Percentiles rank a stretch among this genome's conserved stretches.
These are phyloP conservation scores for Hyperoodon ampullatus DNA, from an alignment of 2,113 vertebrate species.

Conservation along the genomic window DNA sequence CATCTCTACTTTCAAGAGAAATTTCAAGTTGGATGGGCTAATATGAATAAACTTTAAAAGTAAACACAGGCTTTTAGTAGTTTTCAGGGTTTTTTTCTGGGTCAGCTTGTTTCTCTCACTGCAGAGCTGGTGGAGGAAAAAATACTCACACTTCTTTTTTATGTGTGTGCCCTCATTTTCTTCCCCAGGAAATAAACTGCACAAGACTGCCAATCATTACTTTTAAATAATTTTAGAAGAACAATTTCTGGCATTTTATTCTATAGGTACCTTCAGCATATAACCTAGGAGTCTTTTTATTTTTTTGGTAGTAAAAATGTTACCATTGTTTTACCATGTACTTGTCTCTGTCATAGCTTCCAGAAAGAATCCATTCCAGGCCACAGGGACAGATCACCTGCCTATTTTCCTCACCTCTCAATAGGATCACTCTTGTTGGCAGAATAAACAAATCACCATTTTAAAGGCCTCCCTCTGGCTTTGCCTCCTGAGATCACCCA, in stretches of 20 bases:
- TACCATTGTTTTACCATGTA: not conserved
- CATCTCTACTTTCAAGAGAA: conserved; percentile 24
- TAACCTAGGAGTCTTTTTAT: not conserved
- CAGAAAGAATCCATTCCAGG: not conserved
- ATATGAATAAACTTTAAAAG: conserved; percentile 62
- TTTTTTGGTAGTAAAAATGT: not conserved
- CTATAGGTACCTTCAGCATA: not conserved
- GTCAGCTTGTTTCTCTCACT: not conserved
- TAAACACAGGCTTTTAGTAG: conserved; percentile 35
- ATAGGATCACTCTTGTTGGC: too few relatives aligned
- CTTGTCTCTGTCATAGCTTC: not conserved
- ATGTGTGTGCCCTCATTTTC: not conserved
- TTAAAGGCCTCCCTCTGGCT: not conserved
- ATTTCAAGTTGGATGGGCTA: not conserved
- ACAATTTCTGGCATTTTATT: not conserved
- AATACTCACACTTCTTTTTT: not conserved
- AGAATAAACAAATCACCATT: not conserved
- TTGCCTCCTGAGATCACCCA: not conserved
- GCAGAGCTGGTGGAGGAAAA: not conserved
- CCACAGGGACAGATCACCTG: not conserved
- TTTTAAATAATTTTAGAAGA: conserved; percentile 1
- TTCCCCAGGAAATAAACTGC: not conserved
- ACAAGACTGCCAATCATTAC: not conserved
- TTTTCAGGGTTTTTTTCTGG: conserved; percentile 44
- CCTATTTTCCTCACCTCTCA: not conserved